Conservation (phyloP, 2,113 vertebrate species). For the Strigops habroptila region DNA sequence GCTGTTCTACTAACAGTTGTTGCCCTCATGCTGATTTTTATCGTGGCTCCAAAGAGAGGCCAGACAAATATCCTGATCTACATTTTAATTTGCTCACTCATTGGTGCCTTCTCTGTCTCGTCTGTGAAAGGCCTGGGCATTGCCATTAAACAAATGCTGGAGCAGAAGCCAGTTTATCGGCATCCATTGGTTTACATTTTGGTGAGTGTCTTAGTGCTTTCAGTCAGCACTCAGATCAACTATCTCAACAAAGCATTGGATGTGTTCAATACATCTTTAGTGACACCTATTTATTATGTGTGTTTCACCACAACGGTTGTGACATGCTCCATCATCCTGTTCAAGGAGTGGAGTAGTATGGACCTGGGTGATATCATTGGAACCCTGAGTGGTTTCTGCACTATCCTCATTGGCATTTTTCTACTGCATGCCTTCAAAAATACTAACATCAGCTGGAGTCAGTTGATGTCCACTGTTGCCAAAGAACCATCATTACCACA, state of each 20-base stretch:
- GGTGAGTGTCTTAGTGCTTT: slow-evolving; percentile 62
- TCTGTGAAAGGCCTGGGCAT: slow-evolving; percentile 83
- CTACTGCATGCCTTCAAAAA: slow-evolving; percentile 80
- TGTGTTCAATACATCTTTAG: slow-evolving; percentile 76
- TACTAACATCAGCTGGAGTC: slow-evolving; percentile 70
- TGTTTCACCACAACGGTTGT: slow-evolving; percentile 77
- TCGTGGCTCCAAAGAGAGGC: slow-evolving; percentile 73
- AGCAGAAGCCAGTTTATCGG: slow-evolving; percentile 67
- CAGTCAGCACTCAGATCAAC: slow-evolving; percentile 77
- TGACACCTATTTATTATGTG: slow-evolving; percentile 82
- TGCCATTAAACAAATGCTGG: slow-evolving; percentile 73
- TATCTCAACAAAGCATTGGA: slow-evolving; percentile 84
- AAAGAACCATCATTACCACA: slow-evolving; percentile 10
- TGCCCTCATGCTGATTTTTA: slow-evolving; percentile 70
- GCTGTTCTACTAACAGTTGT: slow-evolving; percentile 62
- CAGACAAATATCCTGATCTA: slow-evolving; percentile 79
- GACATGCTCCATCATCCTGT: slow-evolving; percentile 76
- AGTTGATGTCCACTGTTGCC: slow-evolving; percentile 60
- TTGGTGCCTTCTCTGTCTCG: slow-evolving; percentile 82
- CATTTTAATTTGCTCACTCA: slow-evolving; percentile 78
- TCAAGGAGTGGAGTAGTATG: slow-evolving; percentile 83
- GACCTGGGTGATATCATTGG: slow-evolving; percentile 68
- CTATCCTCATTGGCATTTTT: slow-evolving; percentile 79
- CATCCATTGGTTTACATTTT: slow-evolving; percentile 73
- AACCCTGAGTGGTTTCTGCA: slow-evolving; percentile 78